Evolutionary conservation across 2,113 vertebrate genomes (phyloP).

Genomic region (Tyto alba): DNA sequence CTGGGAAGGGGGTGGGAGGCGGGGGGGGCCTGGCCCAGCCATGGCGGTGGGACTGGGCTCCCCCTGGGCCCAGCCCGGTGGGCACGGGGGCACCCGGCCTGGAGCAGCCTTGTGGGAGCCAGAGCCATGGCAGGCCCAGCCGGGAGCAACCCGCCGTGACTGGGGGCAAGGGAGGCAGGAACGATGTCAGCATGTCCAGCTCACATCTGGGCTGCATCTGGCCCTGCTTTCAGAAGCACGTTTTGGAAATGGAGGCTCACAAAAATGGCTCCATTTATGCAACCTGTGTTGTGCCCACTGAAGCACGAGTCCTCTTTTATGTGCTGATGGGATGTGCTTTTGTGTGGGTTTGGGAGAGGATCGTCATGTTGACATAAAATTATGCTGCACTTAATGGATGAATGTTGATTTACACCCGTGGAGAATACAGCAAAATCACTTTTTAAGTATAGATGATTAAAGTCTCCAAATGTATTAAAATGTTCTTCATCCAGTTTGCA

Average conservation of each 20-base stretch:
- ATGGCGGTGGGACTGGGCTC: not conserved
- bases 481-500: not conserved
- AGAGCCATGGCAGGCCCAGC: not conserved
- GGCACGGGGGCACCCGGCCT: not conserved
- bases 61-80: not conserved
- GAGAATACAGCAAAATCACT: not conserved
- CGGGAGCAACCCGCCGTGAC: fast-evolving
- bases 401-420: not conserved
- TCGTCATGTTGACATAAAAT: not conserved
- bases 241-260: not conserved
- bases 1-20: not conserved
- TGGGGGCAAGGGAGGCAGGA: not conserved
- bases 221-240: not conserved
- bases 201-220: slow-evolving; percentile 10
- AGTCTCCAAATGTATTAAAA: not conserved
- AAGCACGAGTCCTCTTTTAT: not conserved
- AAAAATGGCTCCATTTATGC: not conserved
- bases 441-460: not conserved
- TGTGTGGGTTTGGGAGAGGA: not conserved
- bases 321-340: not conserved
- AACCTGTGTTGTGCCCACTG: not conserved
- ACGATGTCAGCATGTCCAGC: not conserved
- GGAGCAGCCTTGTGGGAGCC: not conserved
- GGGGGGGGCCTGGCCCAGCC: not conserved
- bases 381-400: not conserved